Percentiles rank a stretch among this genome's conserved stretches.
phyloP scores from a whole-genome alignment of 2,113 vertebrate genomes.

The Crocuta crocuta region DNA sequence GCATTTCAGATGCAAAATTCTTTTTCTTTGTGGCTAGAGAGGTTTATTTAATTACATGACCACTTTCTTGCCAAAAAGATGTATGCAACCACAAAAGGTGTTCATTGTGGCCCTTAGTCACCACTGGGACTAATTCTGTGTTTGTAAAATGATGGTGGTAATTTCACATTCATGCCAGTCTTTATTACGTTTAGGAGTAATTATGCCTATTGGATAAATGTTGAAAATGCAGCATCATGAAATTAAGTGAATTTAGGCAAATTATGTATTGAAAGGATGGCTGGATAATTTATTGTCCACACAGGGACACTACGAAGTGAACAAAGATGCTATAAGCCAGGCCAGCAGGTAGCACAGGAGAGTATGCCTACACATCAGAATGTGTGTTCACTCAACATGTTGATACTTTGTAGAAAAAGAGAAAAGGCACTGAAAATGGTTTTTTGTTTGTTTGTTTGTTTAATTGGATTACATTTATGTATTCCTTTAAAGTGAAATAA shows the following conservation, averaged over 20 bases:
- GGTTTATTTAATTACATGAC: conserved; percentile 64
- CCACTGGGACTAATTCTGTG: not conserved
- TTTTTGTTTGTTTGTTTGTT: not conserved
- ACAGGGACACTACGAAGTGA: not conserved
- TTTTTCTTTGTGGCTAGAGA: conserved; percentile 59
- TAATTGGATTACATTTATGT: not conserved
- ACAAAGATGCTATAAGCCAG: not conserved
- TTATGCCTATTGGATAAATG: not conserved
- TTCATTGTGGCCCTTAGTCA: not conserved
- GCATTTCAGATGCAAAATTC: conserved; percentile 66
- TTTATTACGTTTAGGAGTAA: conserved; percentile 41
- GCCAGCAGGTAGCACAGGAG: not conserved
- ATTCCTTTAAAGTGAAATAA: conserved; percentile 1
- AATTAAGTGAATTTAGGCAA: conserved; percentile 41
- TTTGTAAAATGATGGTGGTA: conserved; percentile 29
- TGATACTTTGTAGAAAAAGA: not conserved
- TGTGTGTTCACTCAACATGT: fast-evolving
- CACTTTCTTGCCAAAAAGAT: conserved; percentile 58
- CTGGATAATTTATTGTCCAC: not conserved
- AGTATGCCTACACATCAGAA: not conserved
- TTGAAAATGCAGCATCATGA: conserved; percentile 40
- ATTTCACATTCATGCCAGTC: not conserved
- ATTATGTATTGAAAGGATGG: not conserved
- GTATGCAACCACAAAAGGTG: conserved; percentile 2
- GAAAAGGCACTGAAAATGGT: not conserved